Evolutionary conservation across 2,888 invertebrate genomes (phyloP), one percentile per base, ranked within the genome.

Genomic region (Campaea margaritaria): DNA sequence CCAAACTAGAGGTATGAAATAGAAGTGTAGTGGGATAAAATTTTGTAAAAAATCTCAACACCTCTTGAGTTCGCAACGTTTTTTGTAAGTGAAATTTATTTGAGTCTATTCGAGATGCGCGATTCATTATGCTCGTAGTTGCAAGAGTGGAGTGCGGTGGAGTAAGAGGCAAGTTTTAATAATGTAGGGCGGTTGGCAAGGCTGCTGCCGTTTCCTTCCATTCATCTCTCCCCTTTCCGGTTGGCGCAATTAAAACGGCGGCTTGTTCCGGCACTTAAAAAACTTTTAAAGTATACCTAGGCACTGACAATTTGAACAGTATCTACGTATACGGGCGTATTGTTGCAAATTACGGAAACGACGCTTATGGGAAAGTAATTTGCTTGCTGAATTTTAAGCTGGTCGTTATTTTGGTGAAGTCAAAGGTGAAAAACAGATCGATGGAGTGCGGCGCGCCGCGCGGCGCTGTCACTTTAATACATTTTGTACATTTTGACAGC

Each of bases 191-290:
- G 88, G 88, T 88, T 89, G 88, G 89, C 87, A 87, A 86, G 88
- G 78, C 85, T 85, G 78, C 82, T 82, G 79, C 86, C 84, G 86
- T 85, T 89, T 89, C 89, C 89, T 89, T 86, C 86, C 86, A 90
- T 91, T 91, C 90, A 89, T 89, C 89, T 86, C 87, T 87, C 90
- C 89, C 88, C 87, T 88, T 89, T 90, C 89, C 89, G 87, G 87
- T 89, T 85, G 85, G 87, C 81, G 89, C 91, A 91, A 91, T 91
- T 91, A 91, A 90, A 91, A 87, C 86, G 87, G 82, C 81, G 86
- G 87, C 85, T 87, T 87, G 89, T 89, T 89, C 89, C 89, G 89
- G 86, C 86, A 90, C 88, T 90, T 89, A 85, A 89, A 89, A 89
- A 89, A 89, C 89, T 88, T 90, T 85, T 83, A 86, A 87, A 88